Conservation (phyloP, 2,888 invertebrate genomes). For the Thereva nobilitata region DNA sequence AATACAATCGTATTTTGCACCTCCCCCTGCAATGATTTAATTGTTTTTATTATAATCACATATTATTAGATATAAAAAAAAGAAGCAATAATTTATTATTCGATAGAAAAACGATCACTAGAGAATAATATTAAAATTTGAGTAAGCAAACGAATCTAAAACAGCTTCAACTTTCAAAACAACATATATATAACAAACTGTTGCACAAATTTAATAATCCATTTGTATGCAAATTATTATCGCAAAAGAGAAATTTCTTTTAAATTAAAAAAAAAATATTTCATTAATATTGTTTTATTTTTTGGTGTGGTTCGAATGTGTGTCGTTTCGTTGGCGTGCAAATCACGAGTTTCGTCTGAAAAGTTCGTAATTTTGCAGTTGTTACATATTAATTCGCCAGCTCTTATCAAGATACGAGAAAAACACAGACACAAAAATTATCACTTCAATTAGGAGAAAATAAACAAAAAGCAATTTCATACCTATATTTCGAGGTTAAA, state of each 20-base stretch:
- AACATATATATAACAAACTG: no score
- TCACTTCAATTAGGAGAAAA: conserved; percentile 25
- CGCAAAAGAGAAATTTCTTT: no score
- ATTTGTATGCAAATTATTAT: no score
- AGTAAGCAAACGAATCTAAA: neutral
- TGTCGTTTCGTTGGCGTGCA: no score
- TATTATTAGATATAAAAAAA: neutral
- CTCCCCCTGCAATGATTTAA: conserved; percentile 54
- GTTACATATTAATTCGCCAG: conserved; percentile 4
- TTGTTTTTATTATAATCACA: neutral
- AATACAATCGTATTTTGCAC: conserved; percentile 49
- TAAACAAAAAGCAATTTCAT: conserved; percentile 19
- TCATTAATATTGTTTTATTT: no score
- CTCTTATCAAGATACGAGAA: conserved; percentile 21
- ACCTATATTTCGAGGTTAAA: conserved; percentile 16
- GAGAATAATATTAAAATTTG: conserved; percentile 1
- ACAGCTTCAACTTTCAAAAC: no score
- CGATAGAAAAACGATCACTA: no score
- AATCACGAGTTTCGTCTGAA: no score
- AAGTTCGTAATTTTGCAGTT: neutral
- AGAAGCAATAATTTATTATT: neutral
- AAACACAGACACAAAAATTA: conserved; percentile 18
- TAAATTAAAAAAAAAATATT: no score
- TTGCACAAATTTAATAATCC: no score
- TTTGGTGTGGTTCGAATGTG: no score